phyloP scores from a whole-genome alignment of 1,140 invertebrate genomes.

The Streblospio benedicti region DNA sequence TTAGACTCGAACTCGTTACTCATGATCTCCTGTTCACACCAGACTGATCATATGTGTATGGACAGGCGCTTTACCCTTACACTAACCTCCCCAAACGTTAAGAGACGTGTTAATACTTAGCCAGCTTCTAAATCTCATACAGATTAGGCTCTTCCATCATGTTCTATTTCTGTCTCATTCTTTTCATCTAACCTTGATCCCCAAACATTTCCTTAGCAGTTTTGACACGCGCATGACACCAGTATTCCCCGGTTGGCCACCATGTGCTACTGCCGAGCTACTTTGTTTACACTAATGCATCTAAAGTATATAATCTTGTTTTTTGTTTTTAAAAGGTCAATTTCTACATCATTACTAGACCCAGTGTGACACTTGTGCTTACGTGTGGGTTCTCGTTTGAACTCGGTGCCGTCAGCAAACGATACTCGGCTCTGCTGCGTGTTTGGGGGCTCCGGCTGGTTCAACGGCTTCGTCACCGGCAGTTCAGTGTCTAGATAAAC shows the following conservation, averaged over 20 bases:
- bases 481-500: too few species aligned
- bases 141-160: too few species aligned
- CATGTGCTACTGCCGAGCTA: neutral
- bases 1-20: neutral
- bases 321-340: neutral
- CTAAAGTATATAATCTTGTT: neutral
- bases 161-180: too few species aligned
- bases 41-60: neutral
- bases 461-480: too few species aligned
- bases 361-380: too few species aligned
- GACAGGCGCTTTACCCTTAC: neutral
- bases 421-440: constrained; percentile 24
- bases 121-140: neutral
- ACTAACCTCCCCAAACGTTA: neutral
- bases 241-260: neutral
- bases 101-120: neutral
- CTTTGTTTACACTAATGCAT: neutral
- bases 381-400: constrained; percentile 35
- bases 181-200: too few species aligned
- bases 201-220: too few species aligned
- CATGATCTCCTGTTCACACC: neutral
- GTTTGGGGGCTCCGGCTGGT: neutral
- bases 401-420: constrained; percentile 37
- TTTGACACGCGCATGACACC: neutral
- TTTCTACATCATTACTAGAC: too few species aligned